Evolutionary conservation across 2,113 vertebrate species (phyloP).

Genomic region (Chaenogobius annularis): DNA sequence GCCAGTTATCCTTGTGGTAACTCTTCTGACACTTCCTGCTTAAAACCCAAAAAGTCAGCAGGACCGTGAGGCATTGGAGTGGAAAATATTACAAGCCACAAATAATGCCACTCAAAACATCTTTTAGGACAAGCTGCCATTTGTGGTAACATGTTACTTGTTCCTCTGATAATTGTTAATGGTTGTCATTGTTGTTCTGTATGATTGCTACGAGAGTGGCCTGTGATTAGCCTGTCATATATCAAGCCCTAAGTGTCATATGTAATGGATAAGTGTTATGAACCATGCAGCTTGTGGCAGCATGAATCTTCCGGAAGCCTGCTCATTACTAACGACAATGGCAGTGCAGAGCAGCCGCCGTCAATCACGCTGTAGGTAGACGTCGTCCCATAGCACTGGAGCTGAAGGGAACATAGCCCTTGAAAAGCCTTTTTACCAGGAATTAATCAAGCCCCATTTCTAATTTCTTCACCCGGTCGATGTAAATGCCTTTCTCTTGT

Average conservation of each 20-base stretch:
- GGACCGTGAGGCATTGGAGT: no score
- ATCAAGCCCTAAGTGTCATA: constrained; percentile 56
- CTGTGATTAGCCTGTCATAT: constrained; percentile 46
- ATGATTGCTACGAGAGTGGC: constrained; percentile 23
- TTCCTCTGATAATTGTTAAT: constrained; percentile 39
- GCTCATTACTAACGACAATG: constrained; percentile 57
- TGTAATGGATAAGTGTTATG: constrained; percentile 58
- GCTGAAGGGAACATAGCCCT: constrained; percentile 5
- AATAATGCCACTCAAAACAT: background rate
- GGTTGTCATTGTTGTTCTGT: constrained; percentile 38
- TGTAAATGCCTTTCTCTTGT: constrained; percentile 35
- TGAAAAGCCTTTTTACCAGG: constrained; percentile 35
- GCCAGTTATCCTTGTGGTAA: no score
- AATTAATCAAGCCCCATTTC: constrained; percentile 46
- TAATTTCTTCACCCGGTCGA: constrained; percentile 45
- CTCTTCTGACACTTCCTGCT: no score
- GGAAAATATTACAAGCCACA: background rate
- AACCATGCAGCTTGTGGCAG: constrained; percentile 41
- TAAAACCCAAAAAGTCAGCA: no score
- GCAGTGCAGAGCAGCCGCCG: constrained; percentile 44
- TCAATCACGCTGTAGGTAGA: constrained; percentile 53
- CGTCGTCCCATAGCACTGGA: constrained; percentile 24
- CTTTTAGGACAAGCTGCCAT: constrained; percentile 21
- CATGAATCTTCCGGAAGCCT: constrained; percentile 61
- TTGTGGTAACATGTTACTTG: constrained; percentile 13